phyloP scores from a whole-genome alignment of 2,113 vertebrate genomes.

The Notothenia rossii region DNA sequence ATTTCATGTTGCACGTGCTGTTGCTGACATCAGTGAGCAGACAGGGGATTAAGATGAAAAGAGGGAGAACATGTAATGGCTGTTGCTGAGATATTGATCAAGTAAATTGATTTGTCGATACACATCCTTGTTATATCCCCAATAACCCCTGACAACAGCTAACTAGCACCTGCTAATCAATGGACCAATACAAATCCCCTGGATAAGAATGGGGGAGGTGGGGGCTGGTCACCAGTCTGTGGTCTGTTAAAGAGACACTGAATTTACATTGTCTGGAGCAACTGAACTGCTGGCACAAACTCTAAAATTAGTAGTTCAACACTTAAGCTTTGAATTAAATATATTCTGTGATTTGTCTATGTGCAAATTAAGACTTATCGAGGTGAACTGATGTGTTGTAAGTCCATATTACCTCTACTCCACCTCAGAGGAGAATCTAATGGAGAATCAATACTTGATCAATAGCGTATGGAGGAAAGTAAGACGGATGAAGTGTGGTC shows the following conservation, averaged over 20 bases:
- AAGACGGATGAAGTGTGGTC: conserved; percentile 72
- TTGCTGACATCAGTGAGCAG: conserved; percentile 35
- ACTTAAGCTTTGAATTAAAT: conserved; percentile 54
- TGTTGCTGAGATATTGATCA: conserved; percentile 80
- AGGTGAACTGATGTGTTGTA: conserved; percentile 70
- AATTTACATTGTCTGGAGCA: conserved; percentile 18
- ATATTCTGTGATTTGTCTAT: conserved; percentile 50
- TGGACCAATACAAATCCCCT: conserved; percentile 74
- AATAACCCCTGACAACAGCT: conserved; percentile 81
- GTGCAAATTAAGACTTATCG: conserved; percentile 71
- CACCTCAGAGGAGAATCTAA: conserved; percentile 84
- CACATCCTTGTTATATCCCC: conserved; percentile 84
- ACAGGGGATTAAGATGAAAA: conserved; percentile 71
- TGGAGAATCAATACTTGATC: conserved; percentile 85
- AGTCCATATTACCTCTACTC: conserved; percentile 78
- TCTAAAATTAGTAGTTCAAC: conserved; percentile 38
- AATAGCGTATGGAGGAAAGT: conserved; percentile 74
- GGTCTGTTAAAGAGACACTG: conserved; percentile 19
- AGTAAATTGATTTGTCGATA: conserved; percentile 86
- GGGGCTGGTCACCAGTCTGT: conserved; percentile 11
- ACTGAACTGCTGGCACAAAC: background rate
- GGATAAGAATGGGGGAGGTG: conserved; percentile 52
- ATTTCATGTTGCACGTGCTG: conserved; percentile 36
- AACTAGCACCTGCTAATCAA: conserved; percentile 86
- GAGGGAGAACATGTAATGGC: conserved; percentile 80